Evolutionary conservation across 2,797 vertebrate genomes (phyloP).

Genomic region (Clarias laeviceps): DNA sequence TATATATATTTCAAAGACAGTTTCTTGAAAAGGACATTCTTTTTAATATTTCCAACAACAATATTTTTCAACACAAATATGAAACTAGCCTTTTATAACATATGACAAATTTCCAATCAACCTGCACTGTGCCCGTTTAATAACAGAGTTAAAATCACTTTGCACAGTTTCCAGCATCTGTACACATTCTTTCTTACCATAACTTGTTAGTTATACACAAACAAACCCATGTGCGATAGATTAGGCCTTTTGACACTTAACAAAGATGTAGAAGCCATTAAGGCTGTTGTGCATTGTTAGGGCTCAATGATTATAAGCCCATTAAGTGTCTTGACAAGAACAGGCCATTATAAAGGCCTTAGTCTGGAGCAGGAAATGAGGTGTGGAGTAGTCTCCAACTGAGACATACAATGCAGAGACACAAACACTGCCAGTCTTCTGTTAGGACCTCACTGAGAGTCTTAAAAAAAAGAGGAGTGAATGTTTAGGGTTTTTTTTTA

Average conservation of each 20-base stretch:
- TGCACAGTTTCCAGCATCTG: neutral
- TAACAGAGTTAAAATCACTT: neutral
- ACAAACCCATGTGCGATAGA: neutral
- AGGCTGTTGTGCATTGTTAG: conserved; percentile 73
- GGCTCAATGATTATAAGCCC: conserved; percentile 65
- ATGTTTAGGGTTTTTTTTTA: neutral
- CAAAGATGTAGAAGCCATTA: conserved; percentile 74
- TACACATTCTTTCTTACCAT: neutral
- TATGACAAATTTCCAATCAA: neutral
- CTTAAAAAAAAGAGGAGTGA: conserved; percentile 11
- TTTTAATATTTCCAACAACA: neutral
- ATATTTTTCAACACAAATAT: too few relatives aligned
- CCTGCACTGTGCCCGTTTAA: too few relatives aligned
- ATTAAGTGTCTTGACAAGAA: conserved; percentile 60
- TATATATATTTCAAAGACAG: neutral
- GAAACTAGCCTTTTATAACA: neutral
- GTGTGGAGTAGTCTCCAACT: conserved; percentile 59
- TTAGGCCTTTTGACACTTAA: conserved; percentile 54
- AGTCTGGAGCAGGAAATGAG: conserved; percentile 65
- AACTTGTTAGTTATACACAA: neutral
- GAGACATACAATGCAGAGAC: conserved; percentile 63
- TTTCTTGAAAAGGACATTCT: neutral
- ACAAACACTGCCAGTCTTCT: conserved; percentile 24
- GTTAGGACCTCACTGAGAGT: conserved; percentile 16
- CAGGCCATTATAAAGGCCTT: conserved; percentile 67